Evolutionary conservation across 2,113 vertebrate species (phyloP).

Genomic region (Lethenteron camtschaticum): DNA sequence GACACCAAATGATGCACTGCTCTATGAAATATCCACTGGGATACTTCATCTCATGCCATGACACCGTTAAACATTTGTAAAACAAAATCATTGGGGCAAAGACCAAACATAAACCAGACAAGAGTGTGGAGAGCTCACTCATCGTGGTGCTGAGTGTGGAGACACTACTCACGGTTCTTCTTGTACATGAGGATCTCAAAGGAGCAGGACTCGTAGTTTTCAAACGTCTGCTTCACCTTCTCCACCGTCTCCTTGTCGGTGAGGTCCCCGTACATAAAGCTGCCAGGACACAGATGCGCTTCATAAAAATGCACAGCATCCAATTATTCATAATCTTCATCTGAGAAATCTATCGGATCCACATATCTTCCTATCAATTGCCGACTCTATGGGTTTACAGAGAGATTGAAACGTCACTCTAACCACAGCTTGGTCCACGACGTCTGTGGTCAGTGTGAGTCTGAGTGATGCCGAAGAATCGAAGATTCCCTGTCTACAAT

Average conservation of each 20-base stretch:
- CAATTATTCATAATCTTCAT: no score
- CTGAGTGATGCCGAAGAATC: no score
- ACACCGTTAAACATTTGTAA: no score
- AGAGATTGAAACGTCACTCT: no score
- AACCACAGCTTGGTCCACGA: no score
- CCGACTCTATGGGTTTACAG: no score
- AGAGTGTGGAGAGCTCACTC: not conserved
- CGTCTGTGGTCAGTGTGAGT: no score
- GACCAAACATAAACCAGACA: not conserved
- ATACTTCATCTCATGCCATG: not conserved
- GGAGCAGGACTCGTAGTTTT: slow-evolving; percentile 84
- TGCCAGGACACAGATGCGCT: slow-evolving; percentile 18
- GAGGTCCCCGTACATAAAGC: slow-evolving; percentile 90
- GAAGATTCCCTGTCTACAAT: no score
- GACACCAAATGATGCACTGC: not conserved
- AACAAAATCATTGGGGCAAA: slow-evolving; percentile 8
- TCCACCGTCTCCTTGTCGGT: slow-evolving; percentile 66
- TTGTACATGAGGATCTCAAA: slow-evolving; percentile 97
- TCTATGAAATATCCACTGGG: not conserved
- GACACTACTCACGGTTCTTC: slow-evolving; percentile 64
- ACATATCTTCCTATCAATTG: no score
- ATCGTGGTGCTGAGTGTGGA: no score
- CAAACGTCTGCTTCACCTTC: slow-evolving; percentile 69
- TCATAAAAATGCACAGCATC: no score
- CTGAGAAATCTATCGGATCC: no score